Base-by-base conservation (phyloP, 2,113 vertebrate species). In the Clinocottus analis region DNA sequence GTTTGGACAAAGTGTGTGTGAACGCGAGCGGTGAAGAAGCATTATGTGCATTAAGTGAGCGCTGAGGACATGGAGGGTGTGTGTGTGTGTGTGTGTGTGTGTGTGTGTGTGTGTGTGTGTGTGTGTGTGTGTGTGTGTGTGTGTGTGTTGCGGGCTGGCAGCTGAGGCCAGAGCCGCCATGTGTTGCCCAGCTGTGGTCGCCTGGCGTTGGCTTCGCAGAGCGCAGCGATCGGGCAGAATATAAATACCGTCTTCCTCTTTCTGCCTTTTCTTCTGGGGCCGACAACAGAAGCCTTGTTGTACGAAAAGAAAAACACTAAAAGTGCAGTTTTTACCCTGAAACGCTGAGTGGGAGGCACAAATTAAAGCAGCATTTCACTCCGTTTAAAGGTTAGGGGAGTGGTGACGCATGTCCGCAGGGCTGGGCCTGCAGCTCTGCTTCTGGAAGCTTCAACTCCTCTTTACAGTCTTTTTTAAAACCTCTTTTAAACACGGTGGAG, bases 141-240 rank as follows among this genome's bases (percentile, higher is more conserved):
- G 68, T 65, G 77, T 79, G 76, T 77, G 83, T 66, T 53, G 9
- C 5, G 0, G 71, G 64, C 37, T 79, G 87, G 76, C 89, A 89
- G 82, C 70, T 62, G 77, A 74, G 60, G 74, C 80, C 80, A 41
- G 67, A 19, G 58, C 21, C 61, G 83, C 87, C 90, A 94, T 92
- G 88, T 93, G 91, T 83, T 80, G 45, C 43, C 92, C 93, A 93
- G 93, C 93, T 94, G 93, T 87, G 88, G 85, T 81, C 43, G 53
- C 79, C 79, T 65, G 71, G 79, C 17, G 65, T 58, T 75, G 41
- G 33, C 29, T 80, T 33, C 47, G 64, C 64, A 84, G 85, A 72
- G 74, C 51, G 5, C 6, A 58, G 59, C 29, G 51, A 85, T 47
- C 2, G 7, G 55, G 66, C 43, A 61, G 74, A 90, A 91, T 75